A percentile compares a stretch with the other conserved stretches of the same genome.
Conservation (phyloP, 2,888 invertebrate species). For the Euspilapteryx auroguttella region DNA sequence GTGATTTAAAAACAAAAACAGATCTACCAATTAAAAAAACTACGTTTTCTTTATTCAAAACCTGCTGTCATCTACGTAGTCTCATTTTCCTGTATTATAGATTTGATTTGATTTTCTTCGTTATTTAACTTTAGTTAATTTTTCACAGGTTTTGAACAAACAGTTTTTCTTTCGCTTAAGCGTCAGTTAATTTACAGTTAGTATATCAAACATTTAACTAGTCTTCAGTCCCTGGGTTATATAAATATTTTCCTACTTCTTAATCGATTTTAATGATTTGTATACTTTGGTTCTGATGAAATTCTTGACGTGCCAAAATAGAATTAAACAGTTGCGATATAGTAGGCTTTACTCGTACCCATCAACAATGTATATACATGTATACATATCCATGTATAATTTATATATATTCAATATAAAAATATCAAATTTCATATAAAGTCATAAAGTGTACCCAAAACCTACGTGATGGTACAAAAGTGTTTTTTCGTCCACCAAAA, state of each 20-base stretch:
- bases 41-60: constrained; percentile 50
- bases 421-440: constrained; percentile 62
- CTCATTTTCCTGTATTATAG: constrained; percentile 43
- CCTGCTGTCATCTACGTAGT: constrained; percentile 38
- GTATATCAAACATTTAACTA: constrained; percentile 61
- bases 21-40: constrained; percentile 34
- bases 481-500: constrained; percentile 46
- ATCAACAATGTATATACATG: constrained; percentile 62
- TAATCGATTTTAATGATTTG: constrained; percentile 59
- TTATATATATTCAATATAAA: constrained; percentile 62
- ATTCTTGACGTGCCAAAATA: constrained; percentile 59
- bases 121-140: constrained; percentile 15
- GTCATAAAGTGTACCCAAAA: constrained; percentile 63
- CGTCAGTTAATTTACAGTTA: constrained; percentile 56
- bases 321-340: constrained; percentile 60
- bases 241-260: constrained; percentile 61
- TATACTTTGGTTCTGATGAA: constrained; percentile 62
- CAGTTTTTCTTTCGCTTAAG: constrained; percentile 38
- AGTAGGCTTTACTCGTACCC: constrained; percentile 56
- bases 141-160: constrained; percentile 52
- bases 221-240: constrained; percentile 60
- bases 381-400: constrained; percentile 61
- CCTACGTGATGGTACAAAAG: constrained; percentile 60
- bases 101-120: constrained; percentile 15
- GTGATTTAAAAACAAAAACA: constrained; percentile 24